Base-by-base conservation (phyloP, 2,113 vertebrate genomes). In the Neopipo cinnamomea region DNA sequence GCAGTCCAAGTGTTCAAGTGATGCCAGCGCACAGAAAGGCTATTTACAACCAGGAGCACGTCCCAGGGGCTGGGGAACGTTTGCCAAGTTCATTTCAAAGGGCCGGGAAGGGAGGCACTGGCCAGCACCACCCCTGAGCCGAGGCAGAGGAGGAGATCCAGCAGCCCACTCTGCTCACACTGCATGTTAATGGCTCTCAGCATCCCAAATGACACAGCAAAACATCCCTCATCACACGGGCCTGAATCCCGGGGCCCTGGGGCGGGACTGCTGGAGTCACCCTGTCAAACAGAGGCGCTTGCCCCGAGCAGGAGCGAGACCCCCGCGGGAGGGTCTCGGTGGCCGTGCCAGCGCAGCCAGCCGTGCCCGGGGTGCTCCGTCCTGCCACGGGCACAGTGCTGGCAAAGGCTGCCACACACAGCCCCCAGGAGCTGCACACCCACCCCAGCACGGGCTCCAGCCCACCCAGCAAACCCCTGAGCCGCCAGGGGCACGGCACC, bases 361-460 rank as follows among this genome's bases (percentile, higher is more conserved):
- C 15, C 1, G 7, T 44, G 61, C n/a, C 27, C 0, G 0, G 37
- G 37, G 71, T 33, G 61, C 70, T 4, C 42, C 33, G 1, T 44
- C 74, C 81, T 9, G 46, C 46, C 5, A 2, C 0, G 12, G 2
- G 11, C 31, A 5, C n/a, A 21, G 56, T 23, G 56, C 58, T 1
- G 2, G 28, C 12, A 0, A 27, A 23, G 35, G 72, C 14, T 24
- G 27, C 17, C 31, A 20, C 65, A 6, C 5, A 11, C 8, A 10
- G 24, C 37, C 11, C 31, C 4, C 0, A 0, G 17, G 41, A 12
- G 56, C 67, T 6, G 4, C 24, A 7, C 63, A 39, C 16, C 9
- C 58, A 9, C 44, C 37, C 8, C 33, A 2, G 62, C 6, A 22
- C 59, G 44, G 3, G 6, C 16, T n/a, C 55, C 50, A 20, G 2